Evolutionary conservation across 2,113 vertebrate species (phyloP).

Genomic region (Acanthisitta chloris): DNA sequence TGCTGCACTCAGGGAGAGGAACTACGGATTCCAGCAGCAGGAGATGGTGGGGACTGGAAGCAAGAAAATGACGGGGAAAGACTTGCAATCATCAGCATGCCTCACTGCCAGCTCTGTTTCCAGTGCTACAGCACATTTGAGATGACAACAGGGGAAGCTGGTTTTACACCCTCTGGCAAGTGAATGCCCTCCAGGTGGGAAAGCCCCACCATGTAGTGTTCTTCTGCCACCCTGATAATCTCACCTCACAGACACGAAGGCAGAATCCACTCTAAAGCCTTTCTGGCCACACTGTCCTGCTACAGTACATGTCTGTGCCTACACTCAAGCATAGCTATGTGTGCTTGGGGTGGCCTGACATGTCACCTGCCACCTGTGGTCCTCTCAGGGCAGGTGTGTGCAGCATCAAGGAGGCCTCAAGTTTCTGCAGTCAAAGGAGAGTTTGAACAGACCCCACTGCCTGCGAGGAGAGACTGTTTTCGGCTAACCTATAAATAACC

Average conservation of each 20-base stretch:
- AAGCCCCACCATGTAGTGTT: not conserved
- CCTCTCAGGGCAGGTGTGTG: not conserved
- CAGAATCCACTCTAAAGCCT: not conserved
- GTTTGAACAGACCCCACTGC: not conserved
- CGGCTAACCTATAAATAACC: conserved; percentile 35
- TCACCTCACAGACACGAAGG: not conserved
- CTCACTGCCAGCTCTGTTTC: not conserved
- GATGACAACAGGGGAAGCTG: not conserved
- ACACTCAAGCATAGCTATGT: accelerated
- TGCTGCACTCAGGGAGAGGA: not conserved
- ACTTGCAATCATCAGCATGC: not conserved
- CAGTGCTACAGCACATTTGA: not conserved
- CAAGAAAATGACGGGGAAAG: not conserved
- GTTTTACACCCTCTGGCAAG: not conserved
- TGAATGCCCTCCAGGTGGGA: not conserved
- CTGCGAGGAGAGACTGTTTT: not conserved
- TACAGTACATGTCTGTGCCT: not conserved
- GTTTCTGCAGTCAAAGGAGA: not conserved
- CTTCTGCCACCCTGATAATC: not conserved
- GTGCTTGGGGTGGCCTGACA: not conserved
- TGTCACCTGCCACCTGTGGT: not conserved
- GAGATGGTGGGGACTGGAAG: not conserved
- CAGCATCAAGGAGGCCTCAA: not conserved
- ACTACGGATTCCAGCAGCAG: not conserved
- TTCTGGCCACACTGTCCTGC: not conserved